phyloP scores from a whole-genome alignment of 2,113 vertebrate species.

The Callorhinus ursinus region DNA sequence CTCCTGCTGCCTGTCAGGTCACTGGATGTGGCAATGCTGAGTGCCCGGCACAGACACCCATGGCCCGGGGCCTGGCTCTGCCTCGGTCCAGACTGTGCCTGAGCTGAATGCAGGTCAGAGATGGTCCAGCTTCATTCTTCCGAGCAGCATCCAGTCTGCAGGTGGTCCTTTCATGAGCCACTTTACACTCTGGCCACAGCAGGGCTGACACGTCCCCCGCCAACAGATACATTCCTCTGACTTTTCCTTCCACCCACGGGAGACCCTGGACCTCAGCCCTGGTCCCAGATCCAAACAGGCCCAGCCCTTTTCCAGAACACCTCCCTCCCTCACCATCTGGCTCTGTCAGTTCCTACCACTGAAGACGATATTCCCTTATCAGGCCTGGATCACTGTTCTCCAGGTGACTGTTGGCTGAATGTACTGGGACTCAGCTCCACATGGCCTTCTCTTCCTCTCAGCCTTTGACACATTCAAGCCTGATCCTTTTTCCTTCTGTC shows the following conservation, averaged over 20 bases:
- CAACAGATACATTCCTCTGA: too few species aligned
- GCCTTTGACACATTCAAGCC: background rate
- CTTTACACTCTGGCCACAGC: background rate
- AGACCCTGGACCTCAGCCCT: background rate
- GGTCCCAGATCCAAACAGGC: background rate
- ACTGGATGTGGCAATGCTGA: accelerated
- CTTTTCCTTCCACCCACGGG: background rate
- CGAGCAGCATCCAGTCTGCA: background rate
- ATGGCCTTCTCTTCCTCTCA: background rate
- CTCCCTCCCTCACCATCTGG: background rate
- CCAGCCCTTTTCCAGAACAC: background rate
- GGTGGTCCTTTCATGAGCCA: background rate
- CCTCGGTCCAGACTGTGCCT: background rate
- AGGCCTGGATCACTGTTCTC: accelerated
- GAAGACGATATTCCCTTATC: accelerated
- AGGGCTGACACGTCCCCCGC: background rate
- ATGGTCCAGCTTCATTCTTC: too few species aligned
- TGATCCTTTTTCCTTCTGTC: background rate
- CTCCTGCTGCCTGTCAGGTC: accelerated
- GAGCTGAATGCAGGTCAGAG: background rate
- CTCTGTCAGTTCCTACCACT: background rate
- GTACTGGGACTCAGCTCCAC: background rate
- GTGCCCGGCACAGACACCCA: accelerated
- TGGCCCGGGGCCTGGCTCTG: background rate
- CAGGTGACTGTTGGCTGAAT: background rate